Evolutionary conservation across 2,888 invertebrate genomes (phyloP), one percentile per base, ranked within the genome.

Genomic region (Beris chalybata): DNA sequence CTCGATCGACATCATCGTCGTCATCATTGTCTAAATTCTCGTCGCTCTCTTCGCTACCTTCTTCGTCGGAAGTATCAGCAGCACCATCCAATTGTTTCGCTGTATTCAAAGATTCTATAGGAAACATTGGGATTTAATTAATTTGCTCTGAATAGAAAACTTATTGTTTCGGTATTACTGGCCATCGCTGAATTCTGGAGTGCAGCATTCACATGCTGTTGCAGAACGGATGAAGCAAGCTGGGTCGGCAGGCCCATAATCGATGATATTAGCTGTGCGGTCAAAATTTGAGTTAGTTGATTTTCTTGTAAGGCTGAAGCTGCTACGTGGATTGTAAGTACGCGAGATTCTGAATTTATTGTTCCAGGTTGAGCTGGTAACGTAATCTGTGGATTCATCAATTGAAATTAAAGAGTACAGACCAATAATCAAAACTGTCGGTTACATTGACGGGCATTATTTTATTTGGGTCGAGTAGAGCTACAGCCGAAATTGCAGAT

Each of bases 321-420:
- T 68, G 94, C 93, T 74, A 94, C 93, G 82, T 93, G 93, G 76
- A 94, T 93, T n/a, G 92, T 93, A 67, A 94, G 86, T 53, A 92
- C 87, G 69, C 93, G 86, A 69, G 80, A 77, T 71, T 87, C 87
- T 22, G 88, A 85, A 70, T 88, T 88, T 0, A 86, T 84, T 43
- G 87, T 85, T 6, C 90, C 90, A 2, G 90, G 86, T 76, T 91
- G 91, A 48, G 91, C 87, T 3, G 93, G 93, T 74, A 95, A 81
- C 1, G 93, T 94, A 67, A 95, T 89, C 82, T 91, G 86, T 65
- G 82, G 70, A 38, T 38, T 5, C 2, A 7, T 50, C 54, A 29
- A 7, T 22, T 9, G 29, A 13, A 9, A 9, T 22, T 30, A 12
- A 45, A 12, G 22, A 5, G 9, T 9, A 63, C 44, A 45, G 11